Evolutionary conservation across 2,113 vertebrate genomes (phyloP).

Genomic region (Enhydra lutris): DNA sequence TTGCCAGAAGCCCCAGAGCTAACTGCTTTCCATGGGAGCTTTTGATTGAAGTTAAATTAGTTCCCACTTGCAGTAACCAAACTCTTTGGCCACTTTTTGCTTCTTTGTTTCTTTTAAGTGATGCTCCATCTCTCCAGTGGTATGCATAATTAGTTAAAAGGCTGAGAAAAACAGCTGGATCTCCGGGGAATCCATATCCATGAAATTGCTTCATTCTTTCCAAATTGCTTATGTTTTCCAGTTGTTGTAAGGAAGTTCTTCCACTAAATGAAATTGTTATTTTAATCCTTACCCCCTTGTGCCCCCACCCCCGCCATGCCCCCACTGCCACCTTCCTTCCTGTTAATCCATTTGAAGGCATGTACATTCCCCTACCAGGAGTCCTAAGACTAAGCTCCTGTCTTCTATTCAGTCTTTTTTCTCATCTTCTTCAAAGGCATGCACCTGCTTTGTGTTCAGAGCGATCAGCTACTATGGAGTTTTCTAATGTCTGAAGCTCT

Average conservation of each 20-base stretch:
- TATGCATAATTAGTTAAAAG: slow-evolving; percentile 74
- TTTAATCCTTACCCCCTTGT: background rate
- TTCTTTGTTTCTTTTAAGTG: slow-evolving; percentile 50
- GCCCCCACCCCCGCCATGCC: fast-evolving
- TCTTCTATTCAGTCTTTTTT: background rate
- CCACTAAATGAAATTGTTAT: slow-evolving; percentile 13
- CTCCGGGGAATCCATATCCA: slow-evolving; percentile 33
- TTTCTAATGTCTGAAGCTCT: background rate
- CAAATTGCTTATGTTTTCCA: slow-evolving; percentile 31
- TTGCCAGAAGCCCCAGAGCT: slow-evolving; percentile 37
- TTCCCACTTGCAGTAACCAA: slow-evolving; percentile 62
- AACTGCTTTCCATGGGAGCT: slow-evolving; percentile 46
- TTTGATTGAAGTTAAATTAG: slow-evolving; percentile 73
- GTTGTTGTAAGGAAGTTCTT: slow-evolving; percentile 25
- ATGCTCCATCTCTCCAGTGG: slow-evolving; percentile 38
- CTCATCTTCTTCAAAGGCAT: background rate
- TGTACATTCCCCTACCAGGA: background rate
- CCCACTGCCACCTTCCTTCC: background rate
- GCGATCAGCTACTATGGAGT: background rate
- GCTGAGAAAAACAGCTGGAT: slow-evolving; percentile 64
- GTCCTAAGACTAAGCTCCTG: background rate
- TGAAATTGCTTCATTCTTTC: slow-evolving; percentile 64
- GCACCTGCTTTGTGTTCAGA: background rate
- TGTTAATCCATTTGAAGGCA: background rate
- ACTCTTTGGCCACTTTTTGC: slow-evolving; percentile 38